Evolutionary conservation across 2,888 invertebrate species (phyloP), one percentile per base, ranked within the genome.

Genomic region (Scrobipalpa costella): DNA sequence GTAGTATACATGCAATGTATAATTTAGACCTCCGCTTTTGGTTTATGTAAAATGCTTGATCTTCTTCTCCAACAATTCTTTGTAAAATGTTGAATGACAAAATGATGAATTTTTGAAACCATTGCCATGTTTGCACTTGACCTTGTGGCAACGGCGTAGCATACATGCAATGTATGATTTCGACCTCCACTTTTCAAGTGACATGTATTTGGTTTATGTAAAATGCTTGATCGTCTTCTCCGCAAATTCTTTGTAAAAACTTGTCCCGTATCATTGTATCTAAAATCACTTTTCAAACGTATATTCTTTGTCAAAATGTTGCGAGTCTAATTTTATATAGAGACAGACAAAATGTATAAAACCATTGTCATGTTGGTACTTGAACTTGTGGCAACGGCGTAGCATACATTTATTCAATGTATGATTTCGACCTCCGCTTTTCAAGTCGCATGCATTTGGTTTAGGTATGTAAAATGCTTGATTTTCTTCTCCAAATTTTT

Each of bases 381-480:
- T 44, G n/a, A 44, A 44, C 13, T n/a, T 6, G 44, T n/a, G 44
- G 44, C 44, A 44, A 44, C 44, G 44, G 44, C 44, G n/a, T n/a
- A 15, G 44, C 38, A 11, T 38, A 11, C 27, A 27, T 27, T n/a
- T n/a, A n/a, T n/a, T 27, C 8, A 44, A 44, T n/a, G n/a, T 6
- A 44, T 27, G 27, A 44, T n/a, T n/a, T 13, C 44, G 44, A 44
- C 44, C 44, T 44, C 44, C 44, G n/a, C 44, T n/a, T 44, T n/a
- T 44, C n/a, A 15, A 44, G 44, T 44, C n/a, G 1, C 44, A 15
- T 13, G 13, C 13, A 13, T 9, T 40, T 40, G 40, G 40, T 13
- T 40, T 40, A 5, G 2, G n/a, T 21, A 2, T 27, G 27, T 27
- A 27, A 27, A 27, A 27, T 27, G 27, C 5, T 27, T 27, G 27